phyloP scores from a whole-genome alignment of 2,797 vertebrate genomes.

The Melanogrammus aeglefinus region DNA sequence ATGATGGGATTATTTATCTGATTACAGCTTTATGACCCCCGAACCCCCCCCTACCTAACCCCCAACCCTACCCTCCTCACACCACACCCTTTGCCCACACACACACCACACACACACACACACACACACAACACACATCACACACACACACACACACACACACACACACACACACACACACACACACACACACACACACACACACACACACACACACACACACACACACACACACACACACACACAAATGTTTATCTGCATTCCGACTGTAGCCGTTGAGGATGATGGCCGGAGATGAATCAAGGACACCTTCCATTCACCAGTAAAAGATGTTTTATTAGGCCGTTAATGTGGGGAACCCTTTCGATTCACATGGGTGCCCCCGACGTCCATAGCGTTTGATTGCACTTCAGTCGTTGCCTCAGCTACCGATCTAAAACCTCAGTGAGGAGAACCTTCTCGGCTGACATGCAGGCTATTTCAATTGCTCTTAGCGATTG shows the following conservation, averaged over 20 bases:
- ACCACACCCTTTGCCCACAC: neutral
- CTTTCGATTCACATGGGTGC: neutral
- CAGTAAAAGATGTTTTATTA: slow-evolving; percentile 12
- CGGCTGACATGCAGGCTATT: neutral
- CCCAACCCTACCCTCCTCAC: too few relatives aligned
- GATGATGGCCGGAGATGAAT: slow-evolving; percentile 34
- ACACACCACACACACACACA: too few relatives aligned
- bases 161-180: neutral
- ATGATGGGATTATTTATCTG: slow-evolving; percentile 84
- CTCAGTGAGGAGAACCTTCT: neutral
- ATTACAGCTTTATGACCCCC: slow-evolving; percentile 81
- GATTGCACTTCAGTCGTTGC: neutral
- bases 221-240: neutral
- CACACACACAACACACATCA: neutral
- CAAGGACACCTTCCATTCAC: slow-evolving; percentile 23
- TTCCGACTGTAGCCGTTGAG: slow-evolving; percentile 45
- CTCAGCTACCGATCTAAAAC: neutral
- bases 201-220: neutral
- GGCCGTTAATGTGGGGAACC: neutral
- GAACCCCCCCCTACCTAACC: too few relatives aligned
- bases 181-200: neutral
- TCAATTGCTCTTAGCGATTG: neutral
- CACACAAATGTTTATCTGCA: neutral
- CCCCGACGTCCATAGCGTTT: neutral
- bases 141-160: neutral